A percentile compares a stretch with the other conserved stretches of the same genome.
Evolutionary conservation across 2,888 invertebrate genomes (phyloP).

Genomic region (Ornithoptera priamus): DNA sequence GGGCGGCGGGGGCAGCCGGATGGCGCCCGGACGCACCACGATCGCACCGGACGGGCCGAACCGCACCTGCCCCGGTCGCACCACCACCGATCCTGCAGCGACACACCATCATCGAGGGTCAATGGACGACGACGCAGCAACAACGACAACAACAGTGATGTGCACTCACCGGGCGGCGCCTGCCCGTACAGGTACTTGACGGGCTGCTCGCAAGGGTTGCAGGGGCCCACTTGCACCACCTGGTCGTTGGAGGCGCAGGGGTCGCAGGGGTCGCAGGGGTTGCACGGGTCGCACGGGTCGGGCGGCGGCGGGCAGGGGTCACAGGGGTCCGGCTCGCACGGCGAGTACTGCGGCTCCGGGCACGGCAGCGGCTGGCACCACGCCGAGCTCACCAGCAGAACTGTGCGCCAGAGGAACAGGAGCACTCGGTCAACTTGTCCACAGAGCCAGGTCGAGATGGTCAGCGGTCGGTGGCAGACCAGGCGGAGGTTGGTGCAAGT

Average conservation of each 20-base stretch:
- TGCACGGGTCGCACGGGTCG: background rate
- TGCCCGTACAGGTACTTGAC: conserved; percentile 53
- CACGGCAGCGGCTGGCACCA: conserved; percentile 53
- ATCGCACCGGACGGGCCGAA: background rate
- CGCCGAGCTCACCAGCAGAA: conserved; percentile 54
- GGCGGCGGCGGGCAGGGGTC: conserved; percentile 32
- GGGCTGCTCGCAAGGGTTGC: conserved; percentile 34
- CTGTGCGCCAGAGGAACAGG: background rate
- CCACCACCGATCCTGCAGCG: background rate
- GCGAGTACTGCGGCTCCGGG: conserved; percentile 33
- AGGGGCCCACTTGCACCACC: conserved; percentile 9
- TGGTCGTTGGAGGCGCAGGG: conserved; percentile 5
- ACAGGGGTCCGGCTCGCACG: conserved; percentile 35
- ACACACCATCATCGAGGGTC: background rate
- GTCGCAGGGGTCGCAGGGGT: background rate
- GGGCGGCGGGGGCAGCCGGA: background rate
- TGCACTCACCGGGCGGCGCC: background rate
- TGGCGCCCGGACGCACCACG: background rate
- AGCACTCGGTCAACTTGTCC: no score
- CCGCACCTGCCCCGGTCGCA: background rate
- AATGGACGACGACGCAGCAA: background rate
- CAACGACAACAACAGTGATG: background rate
- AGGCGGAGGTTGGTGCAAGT: background rate
- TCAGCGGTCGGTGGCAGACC: no score
- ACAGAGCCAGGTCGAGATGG: no score